Percentiles rank a stretch among this genome's conserved stretches.
Conservation (phyloP, 2,113 vertebrate species). For the Psophia crepitans region DNA sequence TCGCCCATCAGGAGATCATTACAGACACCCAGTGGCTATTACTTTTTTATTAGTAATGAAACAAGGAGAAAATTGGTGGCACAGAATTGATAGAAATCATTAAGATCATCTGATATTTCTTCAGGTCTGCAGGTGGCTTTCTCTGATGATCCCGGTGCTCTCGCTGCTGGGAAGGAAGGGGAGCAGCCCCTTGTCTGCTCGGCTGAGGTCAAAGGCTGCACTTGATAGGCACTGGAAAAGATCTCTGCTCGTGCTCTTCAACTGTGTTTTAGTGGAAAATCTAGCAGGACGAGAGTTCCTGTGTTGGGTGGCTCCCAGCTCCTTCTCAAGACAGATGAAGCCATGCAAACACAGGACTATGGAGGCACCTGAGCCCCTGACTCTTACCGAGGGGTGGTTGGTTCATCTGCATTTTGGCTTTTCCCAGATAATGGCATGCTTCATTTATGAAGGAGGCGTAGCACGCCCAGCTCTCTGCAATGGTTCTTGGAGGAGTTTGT, state of each 20-base stretch:
- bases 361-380: neutral
- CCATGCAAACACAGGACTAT: neutral
- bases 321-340: neutral
- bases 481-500: neutral
- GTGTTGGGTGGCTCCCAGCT: neutral
- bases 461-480: rapidly evolving
- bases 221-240: neutral
- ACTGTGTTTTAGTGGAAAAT: neutral
- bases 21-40: neutral
- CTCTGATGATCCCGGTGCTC: neutral
- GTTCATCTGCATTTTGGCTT: neutral
- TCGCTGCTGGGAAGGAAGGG: neutral
- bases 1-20: neutral
- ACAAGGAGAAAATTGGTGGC: neutral
- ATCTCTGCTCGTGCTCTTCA: rapidly evolving
- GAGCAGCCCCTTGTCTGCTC: neutral
- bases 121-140: rapidly evolving
- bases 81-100: neutral
- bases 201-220: neutral
- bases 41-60: neutral
- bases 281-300: neutral
- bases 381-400: neutral
- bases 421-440: neutral
- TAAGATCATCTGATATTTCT: neutral
- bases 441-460: no score